Conservation (phyloP, 2,113 vertebrate species). For the Seriola aureovittata region DNA sequence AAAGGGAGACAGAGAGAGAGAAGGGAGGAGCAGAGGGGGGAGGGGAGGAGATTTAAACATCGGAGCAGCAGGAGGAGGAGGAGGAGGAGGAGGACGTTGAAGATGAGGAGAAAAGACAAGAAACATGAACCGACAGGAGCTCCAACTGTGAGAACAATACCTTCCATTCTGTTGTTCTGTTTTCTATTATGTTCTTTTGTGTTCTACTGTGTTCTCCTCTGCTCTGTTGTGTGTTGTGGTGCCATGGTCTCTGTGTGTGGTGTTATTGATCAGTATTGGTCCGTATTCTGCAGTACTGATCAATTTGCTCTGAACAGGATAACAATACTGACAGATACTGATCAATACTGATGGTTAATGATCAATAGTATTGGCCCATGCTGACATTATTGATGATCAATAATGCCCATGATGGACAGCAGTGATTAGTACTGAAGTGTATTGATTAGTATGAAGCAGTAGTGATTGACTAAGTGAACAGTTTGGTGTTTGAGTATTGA, state of each 20-base stretch:
- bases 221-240: too few species aligned
- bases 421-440: background rate
- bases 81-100: constrained; percentile 2
- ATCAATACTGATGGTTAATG: constrained; percentile 6
- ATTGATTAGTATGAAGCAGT: background rate
- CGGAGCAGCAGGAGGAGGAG: constrained; percentile 5
- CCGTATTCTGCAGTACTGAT: background rate
- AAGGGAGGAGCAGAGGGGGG: background rate
- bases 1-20: background rate
- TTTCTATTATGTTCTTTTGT: background rate
- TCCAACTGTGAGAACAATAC: constrained; percentile 44
- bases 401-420: background rate
- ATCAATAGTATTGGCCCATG: background rate
- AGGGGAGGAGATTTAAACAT: background rate
- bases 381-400: background rate
- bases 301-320: background rate
- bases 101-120: constrained; percentile 12
- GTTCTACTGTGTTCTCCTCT: too few species aligned
- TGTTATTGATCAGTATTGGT: constrained; percentile 1
- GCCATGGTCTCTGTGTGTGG: background rate
- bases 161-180: background rate
- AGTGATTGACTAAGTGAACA: background rate
- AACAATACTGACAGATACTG: background rate
- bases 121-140: constrained; percentile 12
- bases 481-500: too few species aligned